Base-by-base conservation (phyloP, 2,113 vertebrate species). In the Entelurus aequoreus region DNA sequence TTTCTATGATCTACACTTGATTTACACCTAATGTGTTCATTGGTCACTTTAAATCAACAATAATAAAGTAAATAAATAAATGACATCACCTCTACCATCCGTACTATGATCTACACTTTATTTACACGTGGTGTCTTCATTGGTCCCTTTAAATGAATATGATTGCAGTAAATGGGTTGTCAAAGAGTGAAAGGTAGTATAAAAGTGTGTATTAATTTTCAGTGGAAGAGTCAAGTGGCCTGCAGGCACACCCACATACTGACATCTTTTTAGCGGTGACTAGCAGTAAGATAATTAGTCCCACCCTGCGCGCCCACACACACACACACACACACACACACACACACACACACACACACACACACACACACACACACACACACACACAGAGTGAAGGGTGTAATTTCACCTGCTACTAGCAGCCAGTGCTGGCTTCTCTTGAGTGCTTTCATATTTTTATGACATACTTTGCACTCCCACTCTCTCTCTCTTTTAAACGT, bases 351-450 rank as follows among this genome's bases (percentile, higher is more conserved):
- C 10, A 12, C 15, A 37, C 13, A 28, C 46, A 16, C 42, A 54
- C 61, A 60, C 49, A 47, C 38, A 58, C 8, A 42, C 49, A 63
- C 42, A 44, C 12, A 8, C 11, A 21, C 15, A 36, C 46, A n/a
- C 44, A 54, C 62, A 61, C 49, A 48, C 54, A 49, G 21, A 48
- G 49, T 60, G 4, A 71, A 65, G 60, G 72, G 68, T 55, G 72
- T 77, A 46, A 42, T 60, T 76, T 73, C 69, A 63, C 63, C 66
- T 69, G 68, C 72, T 60, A 79, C 69, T 61, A 13, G 51, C 62
- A 49, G 49, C 67, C 21, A 40, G 38, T 5, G 8, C 38, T 7
- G 46, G 62, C 2, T 6, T 74, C 63, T 65, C 68, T 63, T 28
- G 59, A 85, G 70, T 66, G 62, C 49, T 55, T 62, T 78, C 60